Percentiles rank a stretch among this genome's conserved stretches.
Conservation (phyloP, 2,113 vertebrate genomes). For the Tor tambroides region DNA sequence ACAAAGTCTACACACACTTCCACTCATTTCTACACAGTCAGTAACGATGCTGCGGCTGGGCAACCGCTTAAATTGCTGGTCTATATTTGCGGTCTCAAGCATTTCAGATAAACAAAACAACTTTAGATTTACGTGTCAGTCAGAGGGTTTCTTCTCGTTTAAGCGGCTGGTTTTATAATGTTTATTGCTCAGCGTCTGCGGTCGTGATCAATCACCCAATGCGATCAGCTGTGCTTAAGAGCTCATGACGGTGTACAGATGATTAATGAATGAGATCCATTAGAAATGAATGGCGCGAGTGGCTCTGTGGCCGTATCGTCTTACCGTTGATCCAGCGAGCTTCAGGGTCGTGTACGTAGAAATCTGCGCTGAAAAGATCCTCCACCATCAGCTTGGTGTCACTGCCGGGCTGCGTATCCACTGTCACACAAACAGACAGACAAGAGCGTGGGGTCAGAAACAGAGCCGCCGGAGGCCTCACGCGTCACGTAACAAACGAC, state of each 20-base stretch:
- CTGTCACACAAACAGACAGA: conserved; percentile 68
- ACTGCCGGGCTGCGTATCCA: conserved; percentile 85
- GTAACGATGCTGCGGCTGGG: no score
- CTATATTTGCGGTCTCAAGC: background rate
- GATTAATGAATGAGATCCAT: background rate
- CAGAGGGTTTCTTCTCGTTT: background rate
- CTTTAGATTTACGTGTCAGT: background rate
- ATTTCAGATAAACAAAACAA: background rate
- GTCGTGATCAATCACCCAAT: background rate
- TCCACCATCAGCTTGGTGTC: conserved; percentile 91
- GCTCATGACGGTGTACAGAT: background rate
- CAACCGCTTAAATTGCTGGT: no score
- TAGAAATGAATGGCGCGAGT: background rate
- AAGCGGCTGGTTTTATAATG: background rate
- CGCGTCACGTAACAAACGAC: background rate
- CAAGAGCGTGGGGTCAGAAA: background rate
- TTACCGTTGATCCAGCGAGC: conserved; percentile 94
- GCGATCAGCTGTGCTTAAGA: background rate
- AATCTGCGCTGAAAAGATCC: conserved; percentile 91
- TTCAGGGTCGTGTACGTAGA: conserved; percentile 87
- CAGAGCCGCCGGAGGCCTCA: background rate
- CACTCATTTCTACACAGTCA: background rate
- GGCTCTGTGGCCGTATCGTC: conserved; percentile 53
- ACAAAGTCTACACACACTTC: background rate
- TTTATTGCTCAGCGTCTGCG: background rate